These are phyloP conservation scores for Acanthornis magna DNA, from an alignment of 2,797 vertebrate genomes.

Conservation along the genomic window DNA sequence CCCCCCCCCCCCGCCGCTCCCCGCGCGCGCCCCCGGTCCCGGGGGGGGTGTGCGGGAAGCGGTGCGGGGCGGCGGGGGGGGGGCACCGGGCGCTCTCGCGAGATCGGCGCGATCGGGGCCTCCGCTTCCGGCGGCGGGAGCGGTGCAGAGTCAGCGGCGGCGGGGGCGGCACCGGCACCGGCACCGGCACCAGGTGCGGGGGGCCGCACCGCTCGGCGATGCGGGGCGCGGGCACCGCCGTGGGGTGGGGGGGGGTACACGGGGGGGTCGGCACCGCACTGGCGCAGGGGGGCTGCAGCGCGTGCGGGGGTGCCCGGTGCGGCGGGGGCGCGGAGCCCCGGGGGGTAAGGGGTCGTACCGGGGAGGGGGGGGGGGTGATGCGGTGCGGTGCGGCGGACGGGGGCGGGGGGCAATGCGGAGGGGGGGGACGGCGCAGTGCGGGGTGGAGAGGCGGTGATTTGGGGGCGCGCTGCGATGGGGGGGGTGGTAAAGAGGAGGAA, in stretches of 20 bases:
- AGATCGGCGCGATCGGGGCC: constrained; percentile 4
- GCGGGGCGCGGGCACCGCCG: neutral
- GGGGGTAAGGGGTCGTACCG: neutral
- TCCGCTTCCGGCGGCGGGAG: constrained; percentile 17
- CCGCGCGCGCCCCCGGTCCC: neutral
- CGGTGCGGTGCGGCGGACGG: neutral
- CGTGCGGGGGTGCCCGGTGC: neutral
- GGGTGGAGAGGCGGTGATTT: neutral
- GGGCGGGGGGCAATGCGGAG: neutral
- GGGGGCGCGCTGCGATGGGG: neutral
- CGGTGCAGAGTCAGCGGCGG: constrained; percentile 25
- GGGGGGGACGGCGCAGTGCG: neutral
- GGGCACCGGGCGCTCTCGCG: neutral
- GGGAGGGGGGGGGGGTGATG: neutral
- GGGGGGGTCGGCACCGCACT: neutral
- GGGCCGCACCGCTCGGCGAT: neutral
- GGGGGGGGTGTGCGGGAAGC: neutral
- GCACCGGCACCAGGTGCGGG: no score
- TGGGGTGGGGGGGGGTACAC: neutral
- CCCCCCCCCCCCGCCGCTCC: neutral
- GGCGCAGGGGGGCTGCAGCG: neutral
- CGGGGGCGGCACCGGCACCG: no score
- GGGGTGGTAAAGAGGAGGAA: neutral
- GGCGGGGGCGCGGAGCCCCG: neutral
- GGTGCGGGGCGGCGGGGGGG: neutral